Conservation (phyloP, 2,113 vertebrate genomes). For the Perca schrenkii region DNA sequence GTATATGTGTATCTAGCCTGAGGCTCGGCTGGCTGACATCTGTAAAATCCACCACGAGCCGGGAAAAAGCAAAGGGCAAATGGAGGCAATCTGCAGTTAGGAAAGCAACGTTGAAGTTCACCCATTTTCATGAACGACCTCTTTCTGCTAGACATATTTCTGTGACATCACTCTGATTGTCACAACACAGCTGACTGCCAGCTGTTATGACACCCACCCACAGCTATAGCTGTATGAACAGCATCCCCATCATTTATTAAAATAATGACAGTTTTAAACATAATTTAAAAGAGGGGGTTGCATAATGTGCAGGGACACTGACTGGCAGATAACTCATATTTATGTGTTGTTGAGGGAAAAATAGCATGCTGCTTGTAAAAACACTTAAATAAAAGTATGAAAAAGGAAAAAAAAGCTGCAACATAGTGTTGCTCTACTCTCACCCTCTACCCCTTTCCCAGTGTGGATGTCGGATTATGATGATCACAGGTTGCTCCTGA, state of each 20-base stretch:
- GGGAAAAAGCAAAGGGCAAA: constrained; percentile 55
- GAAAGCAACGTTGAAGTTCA: constrained; percentile 29
- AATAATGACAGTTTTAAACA: constrained; percentile 1
- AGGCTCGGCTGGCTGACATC: constrained; percentile 58
- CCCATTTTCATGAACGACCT: constrained; percentile 20
- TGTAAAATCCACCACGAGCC: constrained; percentile 48
- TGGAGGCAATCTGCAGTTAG: constrained; percentile 38
- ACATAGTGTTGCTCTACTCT: background rate
- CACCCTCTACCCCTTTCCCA: background rate
- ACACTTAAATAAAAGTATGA: background rate
- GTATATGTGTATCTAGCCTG: constrained; percentile 26
- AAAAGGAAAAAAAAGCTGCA: constrained; percentile 6
- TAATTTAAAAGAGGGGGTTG: background rate
- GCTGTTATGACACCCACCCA: constrained; percentile 38
- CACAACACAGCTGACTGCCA: constrained; percentile 43
- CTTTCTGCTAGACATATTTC: constrained; percentile 35
- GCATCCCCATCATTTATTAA: constrained; percentile 13
- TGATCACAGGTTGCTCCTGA: constrained; percentile 1
- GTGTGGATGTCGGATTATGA: background rate
- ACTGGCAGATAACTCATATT: background rate
- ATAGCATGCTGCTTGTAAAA: constrained; percentile 14
- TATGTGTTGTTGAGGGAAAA: constrained; percentile 18
- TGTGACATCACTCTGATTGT: constrained; percentile 30
- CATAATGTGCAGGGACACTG: background rate
- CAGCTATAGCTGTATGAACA: constrained; percentile 28